Base-by-base conservation (phyloP, 2,888 invertebrate species). In the Ariolimax columbianus region DNA sequence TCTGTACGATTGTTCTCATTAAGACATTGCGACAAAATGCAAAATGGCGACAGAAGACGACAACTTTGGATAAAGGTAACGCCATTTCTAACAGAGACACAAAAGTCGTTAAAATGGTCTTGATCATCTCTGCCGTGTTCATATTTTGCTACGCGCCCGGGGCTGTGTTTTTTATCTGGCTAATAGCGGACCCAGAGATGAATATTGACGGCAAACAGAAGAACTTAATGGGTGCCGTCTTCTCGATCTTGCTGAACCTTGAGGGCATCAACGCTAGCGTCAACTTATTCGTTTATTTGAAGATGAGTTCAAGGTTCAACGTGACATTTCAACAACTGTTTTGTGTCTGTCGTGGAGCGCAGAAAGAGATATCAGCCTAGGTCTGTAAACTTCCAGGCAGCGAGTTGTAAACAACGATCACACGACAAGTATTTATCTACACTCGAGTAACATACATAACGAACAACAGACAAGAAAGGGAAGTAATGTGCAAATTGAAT, bases 261-360 rank as follows among this genome's bases (percentile, higher is more conserved):
- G 78, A 78, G 17, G n/a, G 59, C 26, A 78, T 78, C 14, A 78
- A 78, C 59, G 78, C 78, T 7, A 40, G 38, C 1, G 78, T 40
- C 0, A 78, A 78, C n/a, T 78, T 78, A 11, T 78, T 78, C 40
- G n/a, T 78, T 63, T 75, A 75, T 23, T 14, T 75, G 3, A 75
- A 23, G 0, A 75, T 75, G 75, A 75, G 75, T 51, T 75, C 78
- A 59, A 78, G 63, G 63, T 78, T 78, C 63, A 78, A 63, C 26
- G 14, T 0, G 14, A 59, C 59, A n/a, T 78, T 78, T 40, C n/a
- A 30, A 17, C 38, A 59, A 63, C 7, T 78, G n/a, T 78, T 78
- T 38, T 78, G 63, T 40, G 51, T 36, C 6, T 68, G 30, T 26
- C 33, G 36, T 33, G 36, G 26, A 36, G 30, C 1, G 9, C 68